Evolutionary conservation across 1,140 invertebrate species (phyloP).

Genomic region (Zaprionus davidi): DNA sequence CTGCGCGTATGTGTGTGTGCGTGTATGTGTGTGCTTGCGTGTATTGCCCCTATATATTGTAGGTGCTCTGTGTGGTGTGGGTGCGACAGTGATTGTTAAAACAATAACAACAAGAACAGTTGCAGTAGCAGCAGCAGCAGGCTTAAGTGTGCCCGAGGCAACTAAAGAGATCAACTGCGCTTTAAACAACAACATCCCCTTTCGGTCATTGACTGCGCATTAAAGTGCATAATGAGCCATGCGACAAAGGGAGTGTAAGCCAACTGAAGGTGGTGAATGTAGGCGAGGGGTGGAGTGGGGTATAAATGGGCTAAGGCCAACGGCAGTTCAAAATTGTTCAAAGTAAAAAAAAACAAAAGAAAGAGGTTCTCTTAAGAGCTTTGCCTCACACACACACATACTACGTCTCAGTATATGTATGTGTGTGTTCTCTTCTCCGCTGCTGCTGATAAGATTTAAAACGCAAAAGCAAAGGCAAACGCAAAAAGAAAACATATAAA

Average conservation of each 20-base stretch:
- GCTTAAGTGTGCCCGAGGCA: conserved; percentile 15
- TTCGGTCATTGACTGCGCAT: conserved; percentile 49
- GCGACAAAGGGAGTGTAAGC: conserved; percentile 26
- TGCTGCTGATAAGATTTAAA: conserved; percentile 12
- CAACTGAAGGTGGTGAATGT: not conserved
- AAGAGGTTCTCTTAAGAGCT: conserved; percentile 31
- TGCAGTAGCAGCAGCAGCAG: not conserved
- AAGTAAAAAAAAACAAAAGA: conserved; percentile 15
- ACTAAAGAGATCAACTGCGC: conserved; percentile 17
- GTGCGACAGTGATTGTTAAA: conserved; percentile 22
- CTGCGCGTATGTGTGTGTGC: conserved; percentile 36
- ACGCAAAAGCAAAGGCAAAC: conserved; percentile 8
- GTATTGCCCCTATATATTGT: conserved; percentile 4
- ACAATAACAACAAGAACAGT: conserved; percentile 46
- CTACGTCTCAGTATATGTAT: conserved; percentile 8
- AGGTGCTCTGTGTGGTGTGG: conserved; percentile 14
- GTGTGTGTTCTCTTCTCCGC: not conserved
- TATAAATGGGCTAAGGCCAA: conserved; percentile 47
- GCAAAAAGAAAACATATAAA: not conserved
- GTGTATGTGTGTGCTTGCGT: conserved; percentile 26
- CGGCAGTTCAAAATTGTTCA: conserved; percentile 24
- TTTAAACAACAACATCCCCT: conserved; percentile 10
- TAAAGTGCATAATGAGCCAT: conserved; percentile 49
- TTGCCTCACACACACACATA: conserved; percentile 29
- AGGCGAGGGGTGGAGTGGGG: not conserved